Base-by-base conservation (phyloP, 1,140 invertebrate species). In the Drosophila leontia region DNA sequence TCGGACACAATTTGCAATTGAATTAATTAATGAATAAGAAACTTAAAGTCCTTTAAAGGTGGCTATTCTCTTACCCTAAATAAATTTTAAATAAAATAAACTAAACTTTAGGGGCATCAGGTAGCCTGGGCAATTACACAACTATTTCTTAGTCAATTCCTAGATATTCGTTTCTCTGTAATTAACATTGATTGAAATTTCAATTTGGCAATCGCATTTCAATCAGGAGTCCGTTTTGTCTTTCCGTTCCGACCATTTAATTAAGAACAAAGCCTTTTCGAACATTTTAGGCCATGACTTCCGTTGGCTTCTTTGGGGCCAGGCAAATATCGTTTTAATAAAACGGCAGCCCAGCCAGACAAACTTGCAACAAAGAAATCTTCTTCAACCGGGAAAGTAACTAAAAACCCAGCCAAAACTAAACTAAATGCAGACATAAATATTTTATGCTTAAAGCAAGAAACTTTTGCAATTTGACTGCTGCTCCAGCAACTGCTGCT, bases 401-500 rank as follows among this genome's bases (percentile, higher is more conserved):
- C 84, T 80, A 80, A 87, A 78, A 78, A 78, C 82, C 80, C 60
- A 83, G 72, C 80, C 80, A 77, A 75, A 87, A 68, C 84, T 87
- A 88, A 87, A 87, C 83, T 83, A 88, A 87, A 87, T 87, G 84
- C 84, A 87, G 84, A 80, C 84, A 87, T 87, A 88, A 87, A 87
- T 87, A 88, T 87, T 88, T 87, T 88, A 87, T 87, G 84, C 84
- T 87, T 87, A 87, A 87, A 87, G 85, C 81, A 87, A 88, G 78
- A 87, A 87, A 87, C 80, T 88, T 87, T 87, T 87, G 84, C 84
- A 87, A 87, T 87, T 87, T 87, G 84, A 88, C 84, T 87, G 84
- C 79, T 62, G 56, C 55, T 61, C 44, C 47, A 47, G 45, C 51
- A 67, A 26, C 44, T 44, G 34, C 68, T 72, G 68, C 42, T 69